Conservation (phyloP, 2,113 vertebrate genomes). For the Parus major region DNA sequence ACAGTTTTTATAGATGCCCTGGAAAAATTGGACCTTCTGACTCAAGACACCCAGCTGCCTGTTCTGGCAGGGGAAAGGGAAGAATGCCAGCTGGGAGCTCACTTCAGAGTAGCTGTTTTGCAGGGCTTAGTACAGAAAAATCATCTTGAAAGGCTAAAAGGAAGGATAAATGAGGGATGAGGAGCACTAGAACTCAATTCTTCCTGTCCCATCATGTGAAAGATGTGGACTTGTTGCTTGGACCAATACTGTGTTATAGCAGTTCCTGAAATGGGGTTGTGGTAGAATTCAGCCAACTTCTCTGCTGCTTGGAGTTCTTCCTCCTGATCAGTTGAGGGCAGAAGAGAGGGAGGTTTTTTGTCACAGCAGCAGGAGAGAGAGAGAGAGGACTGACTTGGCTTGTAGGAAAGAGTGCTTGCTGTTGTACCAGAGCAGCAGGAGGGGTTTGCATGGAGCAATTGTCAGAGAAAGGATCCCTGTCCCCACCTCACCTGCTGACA, state of each 20-base stretch:
- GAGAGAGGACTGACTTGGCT: neutral
- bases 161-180: neutral
- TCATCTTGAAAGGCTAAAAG: neutral
- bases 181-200: neutral
- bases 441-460: neutral
- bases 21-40: neutral
- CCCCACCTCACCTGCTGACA: neutral
- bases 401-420: neutral
- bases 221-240: neutral
- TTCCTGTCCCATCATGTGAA: neutral
- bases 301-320: neutral
- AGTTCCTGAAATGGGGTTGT: neutral
- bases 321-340: neutral
- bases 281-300: neutral
- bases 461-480: neutral
- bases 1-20: neutral
- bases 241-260: neutral
- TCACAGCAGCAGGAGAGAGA: neutral
- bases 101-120: neutral
- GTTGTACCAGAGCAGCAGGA: neutral
- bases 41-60: neutral
- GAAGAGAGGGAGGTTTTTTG: neutral
- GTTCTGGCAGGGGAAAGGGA: neutral
- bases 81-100: neutral
- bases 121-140: neutral